phyloP scores from a whole-genome alignment of 2,113 vertebrate species.

The Cottus gobio region DNA sequence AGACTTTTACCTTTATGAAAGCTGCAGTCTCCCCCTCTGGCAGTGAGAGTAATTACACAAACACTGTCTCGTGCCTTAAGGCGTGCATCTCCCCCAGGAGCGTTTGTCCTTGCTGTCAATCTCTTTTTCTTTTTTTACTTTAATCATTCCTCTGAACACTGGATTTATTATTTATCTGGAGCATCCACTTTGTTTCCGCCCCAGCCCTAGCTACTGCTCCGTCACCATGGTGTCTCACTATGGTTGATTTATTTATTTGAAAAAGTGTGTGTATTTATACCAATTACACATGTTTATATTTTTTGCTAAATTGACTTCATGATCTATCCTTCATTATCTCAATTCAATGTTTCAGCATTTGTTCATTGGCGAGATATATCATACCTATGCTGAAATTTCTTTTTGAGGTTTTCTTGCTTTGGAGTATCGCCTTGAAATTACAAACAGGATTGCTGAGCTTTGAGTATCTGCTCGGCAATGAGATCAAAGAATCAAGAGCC shows the following conservation, averaged over 20 bases:
- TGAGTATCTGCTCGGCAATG: constrained; percentile 46
- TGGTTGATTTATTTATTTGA: neutral
- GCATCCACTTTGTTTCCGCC: neutral
- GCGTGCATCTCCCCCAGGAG: neutral
- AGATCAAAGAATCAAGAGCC: constrained; percentile 72
- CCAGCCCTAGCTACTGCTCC: neutral
- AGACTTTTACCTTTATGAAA: neutral
- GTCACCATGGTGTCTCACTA: neutral
- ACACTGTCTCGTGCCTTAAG: neutral
- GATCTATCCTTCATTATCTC: neutral
- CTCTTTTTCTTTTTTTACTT: neutral
- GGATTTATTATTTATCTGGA: neutral
- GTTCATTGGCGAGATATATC: constrained; percentile 8
- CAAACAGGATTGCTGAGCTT: constrained; percentile 56
- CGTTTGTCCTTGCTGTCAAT: neutral
- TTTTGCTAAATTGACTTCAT: neutral
- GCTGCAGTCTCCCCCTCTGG: neutral
- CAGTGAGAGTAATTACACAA: neutral
- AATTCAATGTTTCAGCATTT: neutral
- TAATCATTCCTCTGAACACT: neutral
- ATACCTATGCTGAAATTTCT: constrained; percentile 25
- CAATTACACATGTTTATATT: neutral
- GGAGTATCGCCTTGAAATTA: constrained; percentile 43
- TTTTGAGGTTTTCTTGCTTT: constrained; percentile 36
- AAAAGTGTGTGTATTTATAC: constrained; percentile 5